phyloP scores from a whole-genome alignment of 2,113 vertebrate species.

The Galeopterus variegatus region DNA sequence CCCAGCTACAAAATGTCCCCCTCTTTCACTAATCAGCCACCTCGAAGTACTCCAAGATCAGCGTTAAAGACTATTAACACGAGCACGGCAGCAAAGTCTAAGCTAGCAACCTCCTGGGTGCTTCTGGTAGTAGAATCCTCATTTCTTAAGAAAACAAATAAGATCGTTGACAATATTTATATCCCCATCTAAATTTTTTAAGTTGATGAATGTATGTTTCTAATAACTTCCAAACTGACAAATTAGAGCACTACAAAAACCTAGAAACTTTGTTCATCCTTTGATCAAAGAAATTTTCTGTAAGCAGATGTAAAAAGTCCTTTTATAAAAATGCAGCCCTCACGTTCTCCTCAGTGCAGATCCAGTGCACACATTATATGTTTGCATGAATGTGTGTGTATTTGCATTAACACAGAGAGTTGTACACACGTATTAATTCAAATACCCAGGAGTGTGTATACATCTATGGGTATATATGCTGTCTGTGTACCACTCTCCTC shows the following conservation, averaged over 20 bases:
- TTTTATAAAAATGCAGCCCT: constrained; percentile 78
- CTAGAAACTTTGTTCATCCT: constrained; percentile 74
- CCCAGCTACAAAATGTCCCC: not conserved
- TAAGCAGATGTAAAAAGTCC: constrained; percentile 70
- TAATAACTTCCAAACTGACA: constrained; percentile 72
- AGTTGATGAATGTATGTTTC: constrained; percentile 73
- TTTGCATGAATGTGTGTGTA: not conserved
- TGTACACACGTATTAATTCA: constrained; percentile 59
- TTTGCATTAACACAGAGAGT: not conserved
- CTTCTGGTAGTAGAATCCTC: not conserved
- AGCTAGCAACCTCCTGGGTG: not conserved
- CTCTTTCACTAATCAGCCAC: not conserved
- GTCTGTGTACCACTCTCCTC: constrained; percentile 88
- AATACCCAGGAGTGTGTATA: constrained; percentile 76
- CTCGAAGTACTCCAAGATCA: not conserved
- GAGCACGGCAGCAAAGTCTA: not conserved
- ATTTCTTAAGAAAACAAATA: not conserved
- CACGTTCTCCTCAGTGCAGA: not conserved
- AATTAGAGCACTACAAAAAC: constrained; percentile 59
- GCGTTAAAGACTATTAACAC: not conserved
- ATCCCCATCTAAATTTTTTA: constrained; percentile 64
- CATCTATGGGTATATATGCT: constrained; percentile 54
- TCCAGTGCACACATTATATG: not conserved
- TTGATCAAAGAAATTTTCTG: constrained; percentile 77
- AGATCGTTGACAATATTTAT: not conserved